phyloP scores from a whole-genome alignment of 2,797 vertebrate species.

The Eulemur rubriventer region DNA sequence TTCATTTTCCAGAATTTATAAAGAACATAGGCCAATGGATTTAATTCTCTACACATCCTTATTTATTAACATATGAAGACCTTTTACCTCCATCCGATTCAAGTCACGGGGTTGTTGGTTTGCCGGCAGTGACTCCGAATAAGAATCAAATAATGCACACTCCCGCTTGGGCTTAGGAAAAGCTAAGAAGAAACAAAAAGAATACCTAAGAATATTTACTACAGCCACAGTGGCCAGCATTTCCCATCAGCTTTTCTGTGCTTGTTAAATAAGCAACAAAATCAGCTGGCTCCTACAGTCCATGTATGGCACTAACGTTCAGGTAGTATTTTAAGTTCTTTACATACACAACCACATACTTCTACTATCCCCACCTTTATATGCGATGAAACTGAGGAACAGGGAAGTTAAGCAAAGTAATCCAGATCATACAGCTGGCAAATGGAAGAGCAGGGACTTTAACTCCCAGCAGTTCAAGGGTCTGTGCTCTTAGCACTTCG shows the following conservation, averaged over 20 bases:
- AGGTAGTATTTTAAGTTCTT: slow-evolving; percentile 24
- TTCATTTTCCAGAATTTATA: slow-evolving; percentile 23
- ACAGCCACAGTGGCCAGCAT: background rate
- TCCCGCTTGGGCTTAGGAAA: slow-evolving; percentile 83
- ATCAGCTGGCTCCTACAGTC: background rate
- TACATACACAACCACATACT: background rate
- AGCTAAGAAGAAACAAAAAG: slow-evolving; percentile 76
- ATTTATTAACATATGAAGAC: background rate
- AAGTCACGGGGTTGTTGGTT: slow-evolving; percentile 82
- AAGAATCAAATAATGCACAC: slow-evolving; percentile 82
- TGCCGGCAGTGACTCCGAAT: slow-evolving; percentile 79
- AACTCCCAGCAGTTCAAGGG: background rate
- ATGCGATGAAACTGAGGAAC: background rate
- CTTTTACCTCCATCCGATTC: slow-evolving; percentile 83
- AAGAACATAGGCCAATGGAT: slow-evolving; percentile 8
- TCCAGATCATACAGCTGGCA: background rate
- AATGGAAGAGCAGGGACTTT: background rate
- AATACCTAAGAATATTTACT: slow-evolving; percentile 40
- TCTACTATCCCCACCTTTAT: background rate
- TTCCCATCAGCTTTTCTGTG: background rate
- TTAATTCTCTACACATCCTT: background rate
- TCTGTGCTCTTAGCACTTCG: background rate
- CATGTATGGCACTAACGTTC: background rate
- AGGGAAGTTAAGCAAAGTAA: background rate
- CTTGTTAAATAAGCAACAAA: slow-evolving; percentile 30